Percentiles rank a stretch among this genome's conserved stretches.
phyloP scores from a whole-genome alignment of 2,888 invertebrate species.

The Odontothrips loti region DNA sequence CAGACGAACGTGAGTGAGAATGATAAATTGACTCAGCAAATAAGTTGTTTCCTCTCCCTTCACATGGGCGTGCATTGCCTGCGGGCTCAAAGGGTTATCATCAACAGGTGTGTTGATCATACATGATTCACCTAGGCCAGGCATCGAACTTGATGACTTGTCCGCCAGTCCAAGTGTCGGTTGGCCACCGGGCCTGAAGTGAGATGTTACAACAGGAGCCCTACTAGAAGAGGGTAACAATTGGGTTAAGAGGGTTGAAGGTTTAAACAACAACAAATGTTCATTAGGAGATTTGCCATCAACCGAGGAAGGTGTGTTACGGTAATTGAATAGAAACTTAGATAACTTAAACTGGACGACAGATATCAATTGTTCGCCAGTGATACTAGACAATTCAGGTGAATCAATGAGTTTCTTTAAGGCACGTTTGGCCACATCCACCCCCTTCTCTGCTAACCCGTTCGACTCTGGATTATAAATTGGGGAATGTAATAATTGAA shows the following conservation, averaged over 20 bases:
- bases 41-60: too few relatives aligned
- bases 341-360: background rate
- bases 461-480: background rate
- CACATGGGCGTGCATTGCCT: too few relatives aligned
- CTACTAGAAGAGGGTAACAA: background rate
- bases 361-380: background rate
- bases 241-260: background rate
- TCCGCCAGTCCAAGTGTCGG: too few relatives aligned
- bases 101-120: too few relatives aligned
- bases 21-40: too few relatives aligned
- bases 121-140: too few relatives aligned
- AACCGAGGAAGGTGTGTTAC: background rate
- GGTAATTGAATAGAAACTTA: background rate
- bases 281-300: background rate
- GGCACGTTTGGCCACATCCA: background rate
- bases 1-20: too few relatives aligned
- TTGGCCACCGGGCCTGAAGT: background rate
- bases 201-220: background rate
- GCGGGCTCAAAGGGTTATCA: too few relatives aligned
- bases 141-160: too few relatives aligned
- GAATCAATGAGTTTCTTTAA: background rate
- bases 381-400: background rate
- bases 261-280: background rate
- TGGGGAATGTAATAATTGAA: background rate
- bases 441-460: background rate